Evolutionary conservation across 2,797 vertebrate species (phyloP), one percentile per base, ranked within the genome.

Genomic region (Parauchenoglanis punctatus): DNA sequence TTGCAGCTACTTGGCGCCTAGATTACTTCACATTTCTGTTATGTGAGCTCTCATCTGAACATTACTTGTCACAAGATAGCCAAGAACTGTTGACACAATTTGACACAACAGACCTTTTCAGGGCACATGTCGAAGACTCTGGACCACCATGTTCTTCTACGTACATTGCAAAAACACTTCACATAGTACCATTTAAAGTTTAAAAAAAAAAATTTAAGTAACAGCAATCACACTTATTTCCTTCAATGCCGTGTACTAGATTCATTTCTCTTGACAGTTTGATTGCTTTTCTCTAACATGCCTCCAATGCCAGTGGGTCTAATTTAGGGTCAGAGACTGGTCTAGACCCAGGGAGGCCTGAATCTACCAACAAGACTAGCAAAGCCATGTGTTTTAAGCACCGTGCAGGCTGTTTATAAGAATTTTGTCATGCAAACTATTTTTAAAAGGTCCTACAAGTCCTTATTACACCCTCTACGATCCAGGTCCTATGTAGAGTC

Each of bases 1-100:
- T 95, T 92, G 91, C 92, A 92, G 91, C 90, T 92, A 86, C 91
- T 91, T 92, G 94, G 93, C 93, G 93, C 94, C 94, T 88, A 89
- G 92, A 94, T 96, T 93, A 95, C 92, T 95, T 96, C 93, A 94
- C 94, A 94, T 95, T 94, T 94, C 91, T 95, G 92, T 95, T 92
- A 95, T 92, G 87, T 92, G 93, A 96, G 93, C 93, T 87, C 87
- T 87, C 87, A 73, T 20, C 85, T 90, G 81, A 81, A 88, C 86
- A 88, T 87, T 35, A 90, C 82, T 70, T 89, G 91, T 94, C 92
- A 93, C 88, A 91, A 91, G 90, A 94, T 92, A 93, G 83, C 87
- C 86, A 84, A 54, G 76, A 88, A 92, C 93, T 93, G 88, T 93
- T 91, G 90, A 86, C 89, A 92, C 73, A 88, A 93, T 91, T 93